Evolutionary conservation across 2,797 vertebrate genomes (phyloP).

Genomic region (Bucorvus abyssinicus): DNA sequence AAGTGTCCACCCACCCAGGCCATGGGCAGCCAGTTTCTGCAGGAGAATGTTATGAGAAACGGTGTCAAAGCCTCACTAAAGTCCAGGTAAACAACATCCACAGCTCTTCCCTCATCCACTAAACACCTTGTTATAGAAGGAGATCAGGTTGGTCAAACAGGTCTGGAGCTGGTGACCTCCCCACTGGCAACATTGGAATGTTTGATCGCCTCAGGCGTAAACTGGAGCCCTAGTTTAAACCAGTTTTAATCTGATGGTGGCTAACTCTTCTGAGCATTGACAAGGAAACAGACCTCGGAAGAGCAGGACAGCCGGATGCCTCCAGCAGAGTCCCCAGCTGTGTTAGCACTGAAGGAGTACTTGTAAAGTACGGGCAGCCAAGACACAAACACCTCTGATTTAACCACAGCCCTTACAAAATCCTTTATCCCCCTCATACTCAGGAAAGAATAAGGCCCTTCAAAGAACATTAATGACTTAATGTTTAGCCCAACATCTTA

Average conservation of each 20-base stretch:
- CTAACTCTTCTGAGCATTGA: neutral
- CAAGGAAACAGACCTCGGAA: neutral
- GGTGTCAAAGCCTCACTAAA: too few species aligned
- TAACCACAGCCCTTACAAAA: neutral
- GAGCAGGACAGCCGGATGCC: neutral
- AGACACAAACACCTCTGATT: neutral
- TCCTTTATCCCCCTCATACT: neutral
- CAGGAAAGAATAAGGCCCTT: neutral
- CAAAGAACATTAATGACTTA: conserved; percentile 33
- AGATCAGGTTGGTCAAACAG: too few species aligned
- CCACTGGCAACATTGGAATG: neutral
- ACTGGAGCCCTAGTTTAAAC: neutral
- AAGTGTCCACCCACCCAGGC: too few species aligned
- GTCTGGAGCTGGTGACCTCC: neutral
- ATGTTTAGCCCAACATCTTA: conserved; percentile 6
- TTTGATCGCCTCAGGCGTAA: neutral
- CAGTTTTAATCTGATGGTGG: neutral
- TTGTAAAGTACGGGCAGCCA: neutral
- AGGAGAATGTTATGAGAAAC: too few species aligned
- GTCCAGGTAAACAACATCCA: too few species aligned
- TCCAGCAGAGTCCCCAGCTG: neutral
- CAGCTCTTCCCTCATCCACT: too few species aligned
- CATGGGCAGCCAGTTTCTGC: too few species aligned
- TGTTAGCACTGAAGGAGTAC: neutral
- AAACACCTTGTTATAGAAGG: too few species aligned